Conservation (phyloP, 1,140 invertebrate genomes). For the Zeugodacus cucurbitae region DNA sequence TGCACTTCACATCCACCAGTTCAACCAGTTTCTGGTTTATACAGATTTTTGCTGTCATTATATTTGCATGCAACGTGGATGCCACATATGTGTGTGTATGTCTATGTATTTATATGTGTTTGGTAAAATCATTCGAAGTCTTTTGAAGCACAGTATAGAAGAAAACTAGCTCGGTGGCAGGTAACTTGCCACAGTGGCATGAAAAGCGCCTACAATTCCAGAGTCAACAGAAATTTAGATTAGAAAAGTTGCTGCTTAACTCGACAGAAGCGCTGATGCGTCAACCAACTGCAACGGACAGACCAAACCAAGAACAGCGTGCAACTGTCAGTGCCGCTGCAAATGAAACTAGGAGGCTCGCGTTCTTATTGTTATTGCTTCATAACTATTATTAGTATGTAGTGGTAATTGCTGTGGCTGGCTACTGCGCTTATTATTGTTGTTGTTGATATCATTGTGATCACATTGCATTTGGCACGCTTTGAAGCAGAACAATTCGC, state of each 20-base stretch:
- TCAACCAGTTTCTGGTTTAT: background rate
- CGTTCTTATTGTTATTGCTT: background rate
- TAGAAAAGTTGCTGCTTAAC: background rate
- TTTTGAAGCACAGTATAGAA: too few species aligned
- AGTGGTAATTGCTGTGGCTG: background rate
- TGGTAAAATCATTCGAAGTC: background rate
- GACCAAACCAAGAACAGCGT: background rate
- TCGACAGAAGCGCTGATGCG: background rate
- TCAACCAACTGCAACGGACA: background rate
- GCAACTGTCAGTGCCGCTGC: background rate
- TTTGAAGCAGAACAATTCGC: slow-evolving; percentile 30
- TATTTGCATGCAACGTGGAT: background rate
- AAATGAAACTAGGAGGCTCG: background rate
- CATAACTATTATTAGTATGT: slow-evolving; percentile 1
- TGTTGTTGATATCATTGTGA: background rate
- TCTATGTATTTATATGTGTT: background rate
- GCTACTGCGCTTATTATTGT: background rate
- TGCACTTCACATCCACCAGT: background rate
- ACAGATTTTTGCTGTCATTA: background rate
- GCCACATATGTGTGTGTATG: background rate
- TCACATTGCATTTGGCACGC: slow-evolving; percentile 12
- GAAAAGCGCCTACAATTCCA: background rate
- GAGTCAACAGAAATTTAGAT: background rate
- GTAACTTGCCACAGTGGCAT: background rate
- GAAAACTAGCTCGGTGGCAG: background rate